Evolutionary conservation across 2,797 vertebrate genomes (phyloP).

Genomic region (Myiothlypis coronata): DNA sequence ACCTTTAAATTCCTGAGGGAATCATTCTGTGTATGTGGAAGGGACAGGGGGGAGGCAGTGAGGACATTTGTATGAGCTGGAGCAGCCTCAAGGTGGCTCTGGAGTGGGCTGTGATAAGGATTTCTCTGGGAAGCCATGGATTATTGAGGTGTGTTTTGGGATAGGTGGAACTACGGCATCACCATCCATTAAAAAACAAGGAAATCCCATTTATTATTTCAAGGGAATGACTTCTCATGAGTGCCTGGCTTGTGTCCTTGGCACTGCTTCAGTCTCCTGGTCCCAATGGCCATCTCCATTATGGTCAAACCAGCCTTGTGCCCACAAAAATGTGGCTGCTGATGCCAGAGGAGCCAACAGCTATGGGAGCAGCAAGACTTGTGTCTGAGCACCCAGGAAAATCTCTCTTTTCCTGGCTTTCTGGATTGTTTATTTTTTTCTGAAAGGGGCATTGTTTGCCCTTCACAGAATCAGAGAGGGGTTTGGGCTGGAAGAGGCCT

Average conservation of each 20-base stretch:
- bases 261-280: not conserved
- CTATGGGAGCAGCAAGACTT: no score
- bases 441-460: no score
- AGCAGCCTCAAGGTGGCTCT: not conserved
- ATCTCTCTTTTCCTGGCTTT: no score
- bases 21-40: fast-evolving
- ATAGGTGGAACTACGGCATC: not conserved
- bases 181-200: not conserved
- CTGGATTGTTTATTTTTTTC: no score
- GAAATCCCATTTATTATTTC: not conserved
- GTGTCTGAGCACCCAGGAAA: no score
- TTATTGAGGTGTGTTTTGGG: not conserved
- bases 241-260: not conserved
- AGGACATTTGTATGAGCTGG: fast-evolving
- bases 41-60: not conserved
- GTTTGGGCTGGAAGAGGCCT: no score
- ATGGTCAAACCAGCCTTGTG: not conserved
- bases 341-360: not conserved
- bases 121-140: not conserved
- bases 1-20: not conserved
- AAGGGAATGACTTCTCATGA: not conserved
- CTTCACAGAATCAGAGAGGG: no score
- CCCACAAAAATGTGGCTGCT: fast-evolving
- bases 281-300: not conserved
- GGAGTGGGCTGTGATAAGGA: not conserved